Conservation (phyloP, 1,140 invertebrate species). For the Drosophila mauritiana region DNA sequence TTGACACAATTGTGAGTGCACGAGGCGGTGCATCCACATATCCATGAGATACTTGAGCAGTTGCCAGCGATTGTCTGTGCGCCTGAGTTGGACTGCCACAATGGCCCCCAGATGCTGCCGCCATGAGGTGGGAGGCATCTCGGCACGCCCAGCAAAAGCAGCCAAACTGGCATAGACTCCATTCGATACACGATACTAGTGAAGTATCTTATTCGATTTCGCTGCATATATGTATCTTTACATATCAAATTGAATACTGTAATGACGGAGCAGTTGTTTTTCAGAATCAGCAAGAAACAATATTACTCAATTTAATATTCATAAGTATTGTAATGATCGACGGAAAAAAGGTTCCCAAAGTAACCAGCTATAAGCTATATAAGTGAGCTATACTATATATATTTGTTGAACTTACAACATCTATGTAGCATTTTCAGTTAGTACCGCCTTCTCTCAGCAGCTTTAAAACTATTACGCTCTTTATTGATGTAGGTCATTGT, state of each 20-base stretch:
- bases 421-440: too few relatives aligned
- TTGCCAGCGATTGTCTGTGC: constrained; percentile 34
- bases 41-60: constrained; percentile 48
- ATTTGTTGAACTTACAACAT: too few relatives aligned
- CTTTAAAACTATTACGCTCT: background rate
- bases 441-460: background rate
- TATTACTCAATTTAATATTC: too few relatives aligned
- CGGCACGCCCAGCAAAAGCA: constrained; percentile 7
- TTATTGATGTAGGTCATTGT: constrained; percentile 58
- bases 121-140: constrained; percentile 22
- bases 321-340: too few relatives aligned
- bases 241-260: background rate
- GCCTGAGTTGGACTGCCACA: constrained; percentile 23
- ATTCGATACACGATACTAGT: constrained; percentile 5
- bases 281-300: too few relatives aligned
- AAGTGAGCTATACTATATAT: too few relatives aligned
- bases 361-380: too few relatives aligned
- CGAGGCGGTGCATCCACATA: constrained; percentile 8
- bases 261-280: background rate
- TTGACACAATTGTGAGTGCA: constrained; percentile 65
- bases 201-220: constrained; percentile 18
- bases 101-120: constrained; percentile 13
- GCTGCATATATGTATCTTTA: constrained; percentile 3
- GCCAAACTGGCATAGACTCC: background rate
- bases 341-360: too few relatives aligned